Evolutionary conservation across 1,140 invertebrate genomes (phyloP), one percentile per base, ranked within the genome.

Genomic region (Lepidurus apus): DNA sequence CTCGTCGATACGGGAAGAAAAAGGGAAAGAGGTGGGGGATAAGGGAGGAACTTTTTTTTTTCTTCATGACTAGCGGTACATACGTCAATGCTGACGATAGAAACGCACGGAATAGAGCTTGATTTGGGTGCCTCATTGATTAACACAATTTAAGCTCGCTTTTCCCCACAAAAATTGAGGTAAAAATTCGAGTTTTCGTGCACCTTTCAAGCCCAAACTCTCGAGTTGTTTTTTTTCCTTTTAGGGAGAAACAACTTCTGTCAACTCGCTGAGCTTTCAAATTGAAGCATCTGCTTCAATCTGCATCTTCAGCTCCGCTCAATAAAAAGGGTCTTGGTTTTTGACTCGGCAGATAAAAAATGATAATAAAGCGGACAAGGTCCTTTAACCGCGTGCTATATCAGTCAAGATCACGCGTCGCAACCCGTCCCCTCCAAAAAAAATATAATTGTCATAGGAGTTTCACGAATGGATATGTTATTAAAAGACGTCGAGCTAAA

Each of bases 51-150:
- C 4, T 13, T 21, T 7, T 65, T n/a, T 21, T 7, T 21, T 21
- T n/a, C 17, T 17, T 65, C 53, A 6, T 7, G 53, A 65, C 9
- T 17, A 65, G 17, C 17, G 2, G 53, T 17, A 65, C 53, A 17
- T 65, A 65, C 53, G 53, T 65, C 53, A 65, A 65, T 65, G 53
- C 53, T 65, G 53, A 65, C 53, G 53, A 65, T 65, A 65, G 53
- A 9, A 65, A 65, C 5, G 53, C 53, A 65, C 17, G 53, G 53
- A 65, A 17, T 65, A 65, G 53, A 21, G 53, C 17, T 17, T 65
- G 53, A 7, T 21, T 65, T 65, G 17, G 6, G 1, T 65, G 53
- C 17, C 6, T 65, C 53, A 65, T 65, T 65, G 53, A 65, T 65
- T 65, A 65, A n/a, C 53, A 65, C 53, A n/a, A 21, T 65, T 65